Evolutionary conservation across 2,888 invertebrate species (phyloP), one percentile per base, ranked within the genome.

Genomic region (Tridacna gigas): DNA sequence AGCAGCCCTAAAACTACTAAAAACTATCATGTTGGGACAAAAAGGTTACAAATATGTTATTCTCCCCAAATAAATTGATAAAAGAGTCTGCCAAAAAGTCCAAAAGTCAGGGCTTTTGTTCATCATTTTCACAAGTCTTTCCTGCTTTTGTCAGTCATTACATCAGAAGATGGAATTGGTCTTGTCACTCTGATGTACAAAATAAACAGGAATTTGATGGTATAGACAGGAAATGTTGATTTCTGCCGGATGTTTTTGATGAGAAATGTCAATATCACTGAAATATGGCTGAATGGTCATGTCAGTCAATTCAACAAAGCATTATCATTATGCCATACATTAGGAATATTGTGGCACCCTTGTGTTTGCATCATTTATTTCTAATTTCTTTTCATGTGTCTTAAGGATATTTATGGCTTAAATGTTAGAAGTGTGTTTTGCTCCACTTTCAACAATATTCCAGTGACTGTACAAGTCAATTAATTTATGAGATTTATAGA

Each of bases 111-210:
- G 60, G 18, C 9, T 20, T n/a, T n/a, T 9, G 60, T 60, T 60
- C 20, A n/a, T 60, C 20, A 20, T 60, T 60, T 60, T 60, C n/a
- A 60, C n/a, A n/a, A 60, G 60, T 20, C n/a, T 60, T 60, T 60
- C 60, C 60, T 60, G 60, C 25, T 63, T 48, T 48, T 48, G 71
- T n/a, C 51, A 25, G 51, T 51, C 51, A 71, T 51, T 71, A 71
- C 51, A 25, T 51, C 51, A 51, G n/a, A 69, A 45, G 45, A 18
- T 47, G 18, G 22, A 69, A 69, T 47, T 69, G 45, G 45, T 47
- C n/a, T 71, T 71, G 51, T 71, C 51, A 51, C 22, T 71, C 22
- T 71, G 71, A 71, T 48, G 71, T 51, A 25, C 51, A 51, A 71
- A 51, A 20, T 12, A 48, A 71, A 48, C 48, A 51, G 71, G 26